phyloP scores from a whole-genome alignment of 2,113 vertebrate species.

The Bambusicola thoracicus region DNA sequence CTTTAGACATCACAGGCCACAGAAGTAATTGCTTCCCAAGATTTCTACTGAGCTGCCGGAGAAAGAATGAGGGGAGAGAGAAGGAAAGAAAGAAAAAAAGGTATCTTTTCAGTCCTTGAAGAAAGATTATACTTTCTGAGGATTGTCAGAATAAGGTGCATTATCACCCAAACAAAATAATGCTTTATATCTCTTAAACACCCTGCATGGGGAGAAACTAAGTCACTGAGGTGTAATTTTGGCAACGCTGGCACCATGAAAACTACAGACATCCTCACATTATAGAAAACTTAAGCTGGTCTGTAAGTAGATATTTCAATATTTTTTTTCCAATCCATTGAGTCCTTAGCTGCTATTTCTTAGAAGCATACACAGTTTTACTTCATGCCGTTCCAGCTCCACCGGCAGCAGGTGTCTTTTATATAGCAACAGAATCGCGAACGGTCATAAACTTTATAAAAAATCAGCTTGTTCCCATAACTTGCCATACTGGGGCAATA shows the following conservation, averaged over 20 bases:
- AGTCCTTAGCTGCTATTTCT: not conserved
- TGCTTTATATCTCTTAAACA: not conserved
- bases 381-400: not conserved
- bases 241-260: not conserved
- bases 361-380: not conserved
- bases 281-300: not conserved
- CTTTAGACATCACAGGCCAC: not conserved
- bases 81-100: not conserved
- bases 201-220: not conserved
- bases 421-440: not conserved
- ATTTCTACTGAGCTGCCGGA: not conserved
- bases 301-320: not conserved
- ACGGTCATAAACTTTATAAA: not conserved
- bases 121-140: not conserved
- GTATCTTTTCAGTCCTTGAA: not conserved
- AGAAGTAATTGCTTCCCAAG: not conserved
- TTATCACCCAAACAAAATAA: not conserved
- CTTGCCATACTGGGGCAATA: not conserved
- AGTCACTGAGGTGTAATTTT: not conserved
- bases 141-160: not conserved
- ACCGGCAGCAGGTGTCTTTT: not conserved
- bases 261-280: accelerated
- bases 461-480: not conserved
- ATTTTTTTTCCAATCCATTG: not conserved
- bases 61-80: not conserved